Evolutionary conservation across 2,888 invertebrate species (phyloP).

Genomic region (Cheilosia urbana): DNA sequence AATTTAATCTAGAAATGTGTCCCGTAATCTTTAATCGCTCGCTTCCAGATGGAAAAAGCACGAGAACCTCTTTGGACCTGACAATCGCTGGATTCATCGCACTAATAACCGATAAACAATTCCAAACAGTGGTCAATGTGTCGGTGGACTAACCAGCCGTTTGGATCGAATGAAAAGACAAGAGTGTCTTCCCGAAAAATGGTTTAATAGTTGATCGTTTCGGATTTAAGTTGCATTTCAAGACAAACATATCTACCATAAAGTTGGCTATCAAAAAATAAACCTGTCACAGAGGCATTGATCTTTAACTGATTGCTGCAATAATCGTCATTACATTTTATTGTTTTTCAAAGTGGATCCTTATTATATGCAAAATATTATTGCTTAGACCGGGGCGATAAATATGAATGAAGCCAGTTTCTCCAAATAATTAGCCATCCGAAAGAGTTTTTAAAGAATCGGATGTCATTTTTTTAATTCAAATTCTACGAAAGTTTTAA

Average conservation of each 20-base stretch:
- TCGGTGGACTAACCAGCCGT: constrained; percentile 77
- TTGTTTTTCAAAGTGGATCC: background rate
- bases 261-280: background rate
- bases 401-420: background rate
- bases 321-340: background rate
- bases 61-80: constrained; percentile 78
- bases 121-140: constrained; percentile 65
- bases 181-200: constrained; percentile 76
- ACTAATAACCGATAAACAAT: constrained; percentile 2
- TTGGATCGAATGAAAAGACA: constrained; percentile 79
- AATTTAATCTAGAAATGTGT: constrained; percentile 76
- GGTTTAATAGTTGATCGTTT: background rate
- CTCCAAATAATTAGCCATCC: too few species aligned
- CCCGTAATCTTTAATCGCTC: constrained; percentile 77
- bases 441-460: too few species aligned
- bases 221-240: too few species aligned
- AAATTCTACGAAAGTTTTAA: background rate
- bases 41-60: constrained; percentile 80
- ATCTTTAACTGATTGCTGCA: background rate
- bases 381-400: background rate
- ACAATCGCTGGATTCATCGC: constrained; percentile 49
- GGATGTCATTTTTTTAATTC: background rate
- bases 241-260: background rate
- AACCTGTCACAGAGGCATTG: background rate
- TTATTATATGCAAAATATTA: background rate